A percentile compares a stretch with the other conserved stretches of the same genome.
phyloP scores from a whole-genome alignment of 2,113 vertebrate species.

The Sphaerodactylus townsendi region DNA sequence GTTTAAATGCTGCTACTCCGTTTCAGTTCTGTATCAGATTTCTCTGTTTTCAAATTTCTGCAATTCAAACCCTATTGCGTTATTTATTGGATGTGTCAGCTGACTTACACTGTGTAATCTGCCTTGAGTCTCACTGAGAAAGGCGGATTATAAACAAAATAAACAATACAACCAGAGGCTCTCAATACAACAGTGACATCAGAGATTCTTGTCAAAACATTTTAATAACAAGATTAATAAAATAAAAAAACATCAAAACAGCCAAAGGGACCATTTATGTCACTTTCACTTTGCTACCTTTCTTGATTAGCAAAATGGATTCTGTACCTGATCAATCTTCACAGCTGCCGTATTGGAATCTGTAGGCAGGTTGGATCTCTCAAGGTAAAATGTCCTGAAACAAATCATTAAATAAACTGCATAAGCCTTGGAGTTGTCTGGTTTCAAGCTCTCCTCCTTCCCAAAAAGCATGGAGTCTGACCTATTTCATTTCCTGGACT shows the following conservation, averaged over 20 bases:
- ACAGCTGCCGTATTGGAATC: constrained; percentile 91
- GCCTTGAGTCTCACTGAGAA: no score
- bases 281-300: neutral
- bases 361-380: constrained; percentile 92
- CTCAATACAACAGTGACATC: no score
- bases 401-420: constrained; percentile 25
- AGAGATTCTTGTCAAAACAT: neutral
- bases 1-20: no score
- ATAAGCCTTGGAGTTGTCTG: neutral
- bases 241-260: neutral
- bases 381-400: constrained; percentile 93
- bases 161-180: no score
- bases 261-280: neutral
- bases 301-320: neutral
- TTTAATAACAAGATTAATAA: no score
- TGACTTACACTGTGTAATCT: no score
- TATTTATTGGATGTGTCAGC: no score
- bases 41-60: no score
- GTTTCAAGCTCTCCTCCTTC: constrained; percentile 3
- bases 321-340: constrained; percentile 94
- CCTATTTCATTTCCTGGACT: neutral
- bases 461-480: neutral
- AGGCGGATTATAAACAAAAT: no score
- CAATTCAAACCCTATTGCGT: no score
- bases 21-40: no score